Base-by-base conservation (phyloP, 2,888 invertebrate species). In the Xylophagus ater region DNA sequence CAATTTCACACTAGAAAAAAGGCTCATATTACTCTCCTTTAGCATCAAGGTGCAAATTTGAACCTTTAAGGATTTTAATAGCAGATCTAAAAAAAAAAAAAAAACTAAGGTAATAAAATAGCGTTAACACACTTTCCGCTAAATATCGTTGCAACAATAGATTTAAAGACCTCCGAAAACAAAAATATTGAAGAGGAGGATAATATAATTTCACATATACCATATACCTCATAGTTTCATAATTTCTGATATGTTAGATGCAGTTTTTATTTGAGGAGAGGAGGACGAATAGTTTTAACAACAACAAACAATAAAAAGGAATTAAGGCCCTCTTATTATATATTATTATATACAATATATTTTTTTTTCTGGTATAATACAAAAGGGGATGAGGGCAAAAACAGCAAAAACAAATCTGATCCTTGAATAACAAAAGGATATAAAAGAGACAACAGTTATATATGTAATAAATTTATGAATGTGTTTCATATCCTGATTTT, bases 281-380 rank as follows among this genome's bases (percentile, higher is more conserved):
- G 15, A 28, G 10, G 20, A 21, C 34, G 34, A 26, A 39, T 28
- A 33, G 25, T 10, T 20, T 14, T 21, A 28, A 29, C 25, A 40
- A 38, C 40, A 44, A 42, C 44, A 44, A 44, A 44, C 44, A 44
- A 44, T 44, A 44, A 40, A 39, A 44, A 26, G 34, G 44, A 44
- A 44, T 44, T 44, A 44, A 44, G 43, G 36, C 31, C 35, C 39
- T 33, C 36, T 17, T 37, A 21, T 21, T 18, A n/a, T n/a, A n/a
- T n/a, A n/a, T n/a, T n/a, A n/a, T n/a, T n/a, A n/a, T n/a, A n/a
- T n/a, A n/a, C n/a, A n/a, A n/a, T n/a, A n/a, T n/a, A n/a, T n/a
- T n/a, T n/a, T n/a, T n/a, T n/a, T n/a, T n/a, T n/a, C n/a, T n/a
- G n/a, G n/a, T n/a, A n/a, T n/a, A 25, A 25, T 12, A 5, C 25